Base-by-base conservation (phyloP, 2,113 vertebrate species). In the Oophaga pumilio region DNA sequence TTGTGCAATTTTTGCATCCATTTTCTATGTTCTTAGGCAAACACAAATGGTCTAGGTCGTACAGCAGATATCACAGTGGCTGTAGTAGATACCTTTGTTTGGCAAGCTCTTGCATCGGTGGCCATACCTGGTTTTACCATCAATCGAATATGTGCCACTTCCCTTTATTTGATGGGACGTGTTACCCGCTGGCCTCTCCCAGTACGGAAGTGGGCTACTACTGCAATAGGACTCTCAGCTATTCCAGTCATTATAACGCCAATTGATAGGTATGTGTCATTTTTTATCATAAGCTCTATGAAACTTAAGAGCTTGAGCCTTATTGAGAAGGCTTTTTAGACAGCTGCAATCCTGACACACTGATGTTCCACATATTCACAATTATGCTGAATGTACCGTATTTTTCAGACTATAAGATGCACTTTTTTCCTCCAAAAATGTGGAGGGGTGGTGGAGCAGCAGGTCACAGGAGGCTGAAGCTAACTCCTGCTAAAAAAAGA, bases 91-190 rank as follows among this genome's bases (percentile, higher is more conserved):
- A 99, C 97, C 0, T 98, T 99, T 0, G 91, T 99, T 73, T 99
- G 98, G 98, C 98, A 99, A 93, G 94, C 97, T 22, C 91, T 99
- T 88, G 98, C 98, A 66, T 99, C 98, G 0, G 98, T 99, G 73
- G 96, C 95, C 88, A 96, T 99, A 90, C 98, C 98, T 0, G 98
- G 98, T 66, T 94, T 99, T 95, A 98, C 97, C 88, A 98, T 99
- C 91, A 99, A 99, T 94, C 96, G 98, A 0, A 89, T 99, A 53
- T 99, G 98, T 0, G 96, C 97, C 0, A 91, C 93, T 12, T 99
- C 97, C 0, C 95, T 98, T 49, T 95, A 95, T 84, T 82, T 97
- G 91, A 94, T 99, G 93, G 94, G 94, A 1, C 85, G 91, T 14
- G 87, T 94, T 87, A 99, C 97, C 17, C 96, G 90, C 89, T 97